Evolutionary conservation across 1,140 invertebrate genomes (phyloP).

Genomic region (Anastatus disparis): DNA sequence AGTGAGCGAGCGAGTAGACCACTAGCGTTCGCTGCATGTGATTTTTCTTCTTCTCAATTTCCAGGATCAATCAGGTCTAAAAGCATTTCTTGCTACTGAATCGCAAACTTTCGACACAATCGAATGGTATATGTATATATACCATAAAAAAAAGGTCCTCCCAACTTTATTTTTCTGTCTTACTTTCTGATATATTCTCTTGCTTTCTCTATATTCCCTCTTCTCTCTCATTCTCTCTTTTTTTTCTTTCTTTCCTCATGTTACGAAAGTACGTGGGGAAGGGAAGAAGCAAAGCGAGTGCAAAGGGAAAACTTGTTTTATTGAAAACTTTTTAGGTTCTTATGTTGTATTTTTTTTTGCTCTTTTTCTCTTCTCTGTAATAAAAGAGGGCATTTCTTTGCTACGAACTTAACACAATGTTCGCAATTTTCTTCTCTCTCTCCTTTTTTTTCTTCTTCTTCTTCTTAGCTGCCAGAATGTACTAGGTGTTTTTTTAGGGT

Average conservation of each 20-base stretch:
- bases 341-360: no score
- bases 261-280: background rate
- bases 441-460: background rate
- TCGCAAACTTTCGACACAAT: slow-evolving; percentile 36
- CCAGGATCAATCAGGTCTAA: slow-evolving; percentile 37
- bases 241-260: background rate
- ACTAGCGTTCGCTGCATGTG: slow-evolving; percentile 30
- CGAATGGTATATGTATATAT: slow-evolving; percentile 10
- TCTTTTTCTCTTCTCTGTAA: slow-evolving; percentile 15
- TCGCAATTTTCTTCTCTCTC: slow-evolving; percentile 10
- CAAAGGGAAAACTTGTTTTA: slow-evolving; percentile 33
- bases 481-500: slow-evolving; percentile 11
- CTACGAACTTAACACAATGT: slow-evolving; percentile 24
- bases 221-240: background rate
- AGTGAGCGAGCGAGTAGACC: background rate
- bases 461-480: no score
- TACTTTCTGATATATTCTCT: no score
- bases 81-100: slow-evolving; percentile 37
- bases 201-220: background rate
- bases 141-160: no score
- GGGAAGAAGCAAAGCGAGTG: background rate
- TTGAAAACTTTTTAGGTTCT: slow-evolving; percentile 32
- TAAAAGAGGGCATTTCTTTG: slow-evolving; percentile 29
- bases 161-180: no score
- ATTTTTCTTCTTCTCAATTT: slow-evolving; percentile 37